A percentile compares a stretch with the other conserved stretches of the same genome.
Evolutionary conservation across 2,888 invertebrate genomes (phyloP).

Genomic region (Watsonalla binaria): DNA sequence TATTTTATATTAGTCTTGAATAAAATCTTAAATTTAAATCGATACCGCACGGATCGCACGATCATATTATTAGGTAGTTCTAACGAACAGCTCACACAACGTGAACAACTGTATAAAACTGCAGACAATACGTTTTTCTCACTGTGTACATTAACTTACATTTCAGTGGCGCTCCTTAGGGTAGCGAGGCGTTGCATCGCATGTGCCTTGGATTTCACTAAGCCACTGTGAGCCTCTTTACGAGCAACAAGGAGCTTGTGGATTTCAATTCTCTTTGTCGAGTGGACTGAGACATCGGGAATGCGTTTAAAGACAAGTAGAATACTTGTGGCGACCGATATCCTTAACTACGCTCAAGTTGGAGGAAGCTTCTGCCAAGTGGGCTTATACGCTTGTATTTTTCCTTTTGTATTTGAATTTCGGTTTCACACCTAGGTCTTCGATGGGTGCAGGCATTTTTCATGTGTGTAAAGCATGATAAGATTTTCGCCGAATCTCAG

Average conservation of each 20-base stretch:
- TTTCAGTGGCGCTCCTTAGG: slow-evolving; percentile 1
- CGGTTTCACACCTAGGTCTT: no score
- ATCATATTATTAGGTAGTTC: no score
- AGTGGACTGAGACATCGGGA: slow-evolving; percentile 44
- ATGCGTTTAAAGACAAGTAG: slow-evolving; percentile 46
- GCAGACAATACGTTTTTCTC: neutral
- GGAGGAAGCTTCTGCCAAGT: slow-evolving; percentile 1
- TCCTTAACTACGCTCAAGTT: slow-evolving; percentile 37
- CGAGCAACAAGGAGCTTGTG: slow-evolving; percentile 50
- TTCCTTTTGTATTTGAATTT: no score
- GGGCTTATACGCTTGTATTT: no score
- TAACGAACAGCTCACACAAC: no score
- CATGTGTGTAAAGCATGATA: no score
- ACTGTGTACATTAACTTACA: neutral
- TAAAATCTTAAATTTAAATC: no score
- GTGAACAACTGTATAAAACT: slow-evolving; percentile 3
- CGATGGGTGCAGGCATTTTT: no score
- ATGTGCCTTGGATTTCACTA: slow-evolving; percentile 31
- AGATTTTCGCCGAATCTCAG: no score
- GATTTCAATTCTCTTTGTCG: slow-evolving; percentile 59
- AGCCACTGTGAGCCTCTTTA: slow-evolving; percentile 44
- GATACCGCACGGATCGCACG: no score
- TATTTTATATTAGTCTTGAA: no score
- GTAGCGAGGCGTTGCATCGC: slow-evolving; percentile 5
- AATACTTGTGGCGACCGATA: slow-evolving; percentile 46